Evolutionary conservation across 2,113 vertebrate genomes (phyloP), one percentile per base, ranked within the genome.

Genomic region (Epinephelus lanceolatus): DNA sequence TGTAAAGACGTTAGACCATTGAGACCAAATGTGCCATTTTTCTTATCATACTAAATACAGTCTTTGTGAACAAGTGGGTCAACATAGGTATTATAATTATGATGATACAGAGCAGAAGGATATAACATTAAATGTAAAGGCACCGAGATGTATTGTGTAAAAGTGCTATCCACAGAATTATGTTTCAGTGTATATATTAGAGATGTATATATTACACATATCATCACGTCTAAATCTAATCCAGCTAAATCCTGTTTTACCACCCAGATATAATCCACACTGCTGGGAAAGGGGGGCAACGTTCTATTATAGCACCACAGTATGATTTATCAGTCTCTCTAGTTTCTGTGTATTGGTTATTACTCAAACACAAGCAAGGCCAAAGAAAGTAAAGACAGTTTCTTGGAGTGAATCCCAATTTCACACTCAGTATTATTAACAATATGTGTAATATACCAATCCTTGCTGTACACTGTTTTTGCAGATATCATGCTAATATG

Each of bases 271-370:
- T 21, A 47, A 62, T 47, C 42, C 33, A 57, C 53, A 6, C 6
- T 40, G 84, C 59, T 30, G 40, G 42, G n/a, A 78, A 68, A 63
- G 0, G 23, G 13, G 49, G 55, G 7, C 4, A 5, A 18, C 4
- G 3, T 9, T 81, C 69, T 62, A 69, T 57, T 63, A n/a, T 7
- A 69, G 27, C 61, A 67, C 23, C 49, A 23, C 8, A n/a, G 27
- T 40, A n/a, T 79, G 76, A 84, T 74, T 68, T 71, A 83, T 77
- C 74, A 73, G 81, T 71, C 67, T 52, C 68, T 71, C 67, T 65
- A 2, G 51, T 66, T 71, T 51, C 51, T 57, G 55, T 59, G 27
- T 3, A 63, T 77, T 65, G 37, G 51, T 51, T 37, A 71, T 83
- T 77, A 57, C 27, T 77, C 80, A 83, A 45, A 81, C 62, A 72